Base-by-base conservation (phyloP, 2,888 invertebrate genomes). In the Camptogramma bilineatum region DNA sequence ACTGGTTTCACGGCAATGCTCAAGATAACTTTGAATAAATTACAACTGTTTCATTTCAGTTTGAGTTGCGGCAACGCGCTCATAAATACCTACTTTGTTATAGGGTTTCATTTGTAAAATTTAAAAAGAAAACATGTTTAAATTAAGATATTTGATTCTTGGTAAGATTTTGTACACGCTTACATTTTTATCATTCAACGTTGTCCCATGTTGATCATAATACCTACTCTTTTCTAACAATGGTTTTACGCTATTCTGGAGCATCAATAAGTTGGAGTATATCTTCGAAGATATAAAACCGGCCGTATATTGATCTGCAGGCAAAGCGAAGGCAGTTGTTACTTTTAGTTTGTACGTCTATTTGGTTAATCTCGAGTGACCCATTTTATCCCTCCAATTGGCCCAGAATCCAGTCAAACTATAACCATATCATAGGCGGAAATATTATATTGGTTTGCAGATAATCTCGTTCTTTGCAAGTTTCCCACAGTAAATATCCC, bases 1-100 rank as follows among this genome's bases (percentile, higher is more conserved):
- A 88, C 81, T 88, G 90, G 83, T 81, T 83, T 80, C 85, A 81
- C 82, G 81, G 80, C 84, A 85, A 81, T 86, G 84, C 85, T 90
- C 88, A 87, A 86, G 57, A 62, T 57, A 84, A 83, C 85, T 84
- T 81, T 83, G 83, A 86, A 86, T 87, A 88, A 81, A 62, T 88
- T 83, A 83, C 77, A 76, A 80, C 80, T 78, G 61, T 65, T 65
- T 65, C 65, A 62, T 65, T 65, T 75, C 70, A 69, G 72, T 71
- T 74, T 68, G 71, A 74, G 72, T 72, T 69, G 61, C 69, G 54
- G 16, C 44, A 58, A 24, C 64, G 46, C 54, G 47, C 53, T 34
- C 34, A 18, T 24, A 2, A 3, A 39, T 28, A 28, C 28, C 28
- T 39, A 39, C 39, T 39, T n/a, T n/a, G 39, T 13, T 39, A 13